A percentile compares a stretch with the other conserved stretches of the same genome.
Evolutionary conservation across 30 jellyfish, hydroid and myxozoan species (phyloP).

Genomic region (Chrysaora quinquecirrha): DNA sequence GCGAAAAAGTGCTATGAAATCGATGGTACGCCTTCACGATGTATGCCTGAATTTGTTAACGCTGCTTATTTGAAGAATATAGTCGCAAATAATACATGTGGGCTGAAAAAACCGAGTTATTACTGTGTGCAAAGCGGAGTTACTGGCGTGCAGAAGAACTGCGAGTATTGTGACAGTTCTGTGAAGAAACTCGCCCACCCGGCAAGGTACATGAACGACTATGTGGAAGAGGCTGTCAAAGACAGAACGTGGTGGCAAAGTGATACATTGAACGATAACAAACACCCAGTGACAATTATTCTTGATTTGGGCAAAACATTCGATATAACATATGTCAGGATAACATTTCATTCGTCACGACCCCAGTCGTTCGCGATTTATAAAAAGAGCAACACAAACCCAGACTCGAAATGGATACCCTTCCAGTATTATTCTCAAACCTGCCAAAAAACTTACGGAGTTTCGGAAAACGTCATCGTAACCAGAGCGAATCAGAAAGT

Average conservation of each 20-base stretch:
- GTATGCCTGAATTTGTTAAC: constrained; percentile 98
- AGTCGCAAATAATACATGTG: constrained; percentile 92
- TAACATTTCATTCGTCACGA: constrained; percentile 87
- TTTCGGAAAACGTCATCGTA: constrained; percentile 67
- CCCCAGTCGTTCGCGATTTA: constrained; percentile 96
- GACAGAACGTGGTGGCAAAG: constrained; percentile 98
- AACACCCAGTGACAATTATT: constrained; percentile 74
- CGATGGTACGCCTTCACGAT: constrained; percentile 87
- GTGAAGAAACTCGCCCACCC: constrained; percentile 78
- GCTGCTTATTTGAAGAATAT: constrained; percentile 86
- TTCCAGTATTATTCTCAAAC: constrained; percentile 89
- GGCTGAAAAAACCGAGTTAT: constrained; percentile 55
- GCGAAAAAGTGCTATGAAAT: constrained; percentile 87
- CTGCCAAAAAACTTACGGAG: constrained; percentile 80
- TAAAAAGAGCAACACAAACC: constrained; percentile 76
- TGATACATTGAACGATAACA: constrained; percentile 82
- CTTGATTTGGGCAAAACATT: constrained; percentile 89
- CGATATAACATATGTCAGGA: constrained; percentile 81
- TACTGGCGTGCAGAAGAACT: constrained; percentile 72
- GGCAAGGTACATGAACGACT: constrained; percentile 84
- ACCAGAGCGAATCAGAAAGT: constrained; percentile 80
- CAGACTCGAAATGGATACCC: constrained; percentile 87
- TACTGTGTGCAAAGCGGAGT: constrained; percentile 95
- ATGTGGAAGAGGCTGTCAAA: constrained; percentile 54
- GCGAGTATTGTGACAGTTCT: constrained; percentile 80